These are phyloP conservation scores for Vollenhovia emeryi DNA, from an alignment of 1,140 invertebrate genomes.

Conservation along the genomic window DNA sequence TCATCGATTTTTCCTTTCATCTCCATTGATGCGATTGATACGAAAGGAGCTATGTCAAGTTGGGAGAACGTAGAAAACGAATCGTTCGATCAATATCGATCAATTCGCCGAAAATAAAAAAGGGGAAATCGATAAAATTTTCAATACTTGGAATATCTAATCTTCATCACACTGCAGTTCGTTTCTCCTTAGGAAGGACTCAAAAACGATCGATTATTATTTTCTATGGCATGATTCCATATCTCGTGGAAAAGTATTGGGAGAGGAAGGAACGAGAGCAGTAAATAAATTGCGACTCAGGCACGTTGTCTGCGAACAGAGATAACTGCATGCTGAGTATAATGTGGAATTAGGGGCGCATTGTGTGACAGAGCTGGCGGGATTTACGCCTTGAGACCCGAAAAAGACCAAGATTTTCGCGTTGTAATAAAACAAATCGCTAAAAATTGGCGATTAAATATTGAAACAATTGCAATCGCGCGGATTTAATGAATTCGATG, in stretches of 20 bases:
- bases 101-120: neutral
- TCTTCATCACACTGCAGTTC: conserved; percentile 12
- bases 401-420: conserved; percentile 59
- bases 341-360: conserved; percentile 65
- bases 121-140: neutral
- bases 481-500: neutral
- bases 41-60: neutral
- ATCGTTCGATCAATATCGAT: conserved; percentile 29
- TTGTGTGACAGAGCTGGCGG: conserved; percentile 49
- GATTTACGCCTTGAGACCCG: conserved; percentile 55
- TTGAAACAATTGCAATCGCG: neutral
- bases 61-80: neutral
- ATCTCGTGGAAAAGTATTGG: neutral
- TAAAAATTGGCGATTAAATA: neutral
- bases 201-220: neutral
- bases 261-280: neutral
- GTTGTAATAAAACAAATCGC: conserved; percentile 29
- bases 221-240: neutral
- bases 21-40: conserved; percentile 62
- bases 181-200: too few species aligned
- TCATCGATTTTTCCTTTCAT: conserved; percentile 25
- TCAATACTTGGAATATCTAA: neutral
- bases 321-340: conserved; percentile 63
- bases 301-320: conserved; percentile 65
- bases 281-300: conserved; percentile 42